Evolutionary conservation across 2,888 invertebrate genomes (phyloP), one percentile per base, ranked within the genome.

Genomic region (Thymelicus sylvestris): DNA sequence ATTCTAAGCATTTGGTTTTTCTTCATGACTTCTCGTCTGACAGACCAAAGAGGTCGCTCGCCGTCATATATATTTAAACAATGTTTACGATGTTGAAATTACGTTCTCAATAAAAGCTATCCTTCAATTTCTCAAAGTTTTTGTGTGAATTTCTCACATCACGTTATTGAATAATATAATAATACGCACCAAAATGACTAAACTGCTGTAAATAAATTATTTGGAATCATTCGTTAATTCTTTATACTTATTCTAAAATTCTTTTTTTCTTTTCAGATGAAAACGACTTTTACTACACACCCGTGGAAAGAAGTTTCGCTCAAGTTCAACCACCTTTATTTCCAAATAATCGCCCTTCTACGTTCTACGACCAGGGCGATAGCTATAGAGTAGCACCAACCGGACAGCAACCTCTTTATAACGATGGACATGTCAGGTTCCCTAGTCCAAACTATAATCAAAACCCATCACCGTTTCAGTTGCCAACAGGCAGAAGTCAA

Each of bases 301-400:
- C 92, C 73, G 88, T 89, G 83, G 93, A 93, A 87, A 90, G 92
- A 86, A 93, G 82, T 84, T 93, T 90, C 89, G 93, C 93, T 86
- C 93, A 93, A 93, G 91, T 92, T 79, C 93, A 93, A 84, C 93
- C 93, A 64, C 87, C 91, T 79, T 80, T 93, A 75, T 93, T 86
- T 83, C 85, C 90, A 75, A 92, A 88, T 69, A 91, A 81, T 83
- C 87, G 88, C 62, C 87, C 88, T 66, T 76, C 89, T 64, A 85
- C 89, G 73, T 91, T 87, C 77, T 92, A 83, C 72, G 92, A 92
- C 68, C 84, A 91, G 76, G 90, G 86, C 47, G 90, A 91, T 72
- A 89, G 81, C 78, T 92, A 83, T 78, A 86, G 90, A 80, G 83
- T 88, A 74, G 79, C 87, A 19, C 86, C 87, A 64, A 81, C 86